Evolutionary conservation across 2,113 vertebrate species (phyloP).

Genomic region (Caretta caretta): DNA sequence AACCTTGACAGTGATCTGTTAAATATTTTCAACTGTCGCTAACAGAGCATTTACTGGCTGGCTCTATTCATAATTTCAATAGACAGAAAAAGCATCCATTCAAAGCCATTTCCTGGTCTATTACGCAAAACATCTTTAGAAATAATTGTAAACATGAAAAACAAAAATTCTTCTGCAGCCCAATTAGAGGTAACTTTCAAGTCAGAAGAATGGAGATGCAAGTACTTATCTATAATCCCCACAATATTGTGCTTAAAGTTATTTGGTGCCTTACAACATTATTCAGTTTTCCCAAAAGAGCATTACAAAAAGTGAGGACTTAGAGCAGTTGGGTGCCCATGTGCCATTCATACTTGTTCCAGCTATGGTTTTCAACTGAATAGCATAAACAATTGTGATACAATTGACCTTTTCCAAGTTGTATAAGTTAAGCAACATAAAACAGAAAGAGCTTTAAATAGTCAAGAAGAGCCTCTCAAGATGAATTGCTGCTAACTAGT

Average conservation of each 20-base stretch:
- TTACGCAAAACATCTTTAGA: background rate
- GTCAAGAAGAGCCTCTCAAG: background rate
- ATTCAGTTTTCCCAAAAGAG: background rate
- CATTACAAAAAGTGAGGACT: background rate
- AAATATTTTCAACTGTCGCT: background rate
- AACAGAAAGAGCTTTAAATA: conserved; percentile 23
- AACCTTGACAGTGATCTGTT: background rate
- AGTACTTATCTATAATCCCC: background rate
- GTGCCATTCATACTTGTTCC: background rate
- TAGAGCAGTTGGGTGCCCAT: background rate
- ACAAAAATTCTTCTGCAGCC: background rate
- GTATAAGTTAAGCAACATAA: conserved; percentile 28
- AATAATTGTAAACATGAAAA: background rate
- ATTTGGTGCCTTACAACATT: background rate
- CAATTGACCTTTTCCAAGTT: conserved; percentile 33
- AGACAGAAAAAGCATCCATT: background rate
- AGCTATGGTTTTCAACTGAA: background rate
- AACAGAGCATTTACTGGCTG: background rate
- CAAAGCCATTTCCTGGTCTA: background rate
- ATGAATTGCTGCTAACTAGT: conserved; percentile 54
- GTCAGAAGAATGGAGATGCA: background rate
- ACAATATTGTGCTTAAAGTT: background rate
- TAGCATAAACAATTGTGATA: background rate
- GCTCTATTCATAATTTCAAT: background rate
- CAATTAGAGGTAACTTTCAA: background rate